A percentile compares a stretch with the other conserved stretches of the same genome.
Conservation (phyloP, 2,113 vertebrate genomes). For the Mesocricetus auratus region DNA sequence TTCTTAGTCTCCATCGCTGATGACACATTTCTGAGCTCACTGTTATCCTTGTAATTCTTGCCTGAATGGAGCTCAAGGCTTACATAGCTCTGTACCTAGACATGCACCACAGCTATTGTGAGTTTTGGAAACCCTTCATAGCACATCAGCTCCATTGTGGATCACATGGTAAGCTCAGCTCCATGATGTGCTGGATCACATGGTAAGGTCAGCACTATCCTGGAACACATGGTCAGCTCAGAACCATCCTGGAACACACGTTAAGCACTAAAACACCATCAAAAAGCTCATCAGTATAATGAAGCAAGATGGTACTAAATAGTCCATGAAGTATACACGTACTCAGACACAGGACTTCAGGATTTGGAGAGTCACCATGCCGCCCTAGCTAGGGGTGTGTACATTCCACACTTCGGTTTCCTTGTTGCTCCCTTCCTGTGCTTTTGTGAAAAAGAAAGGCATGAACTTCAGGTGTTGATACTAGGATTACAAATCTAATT, state of each 20-base stretch:
- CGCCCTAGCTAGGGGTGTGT: rapidly evolving
- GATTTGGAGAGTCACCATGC: no score
- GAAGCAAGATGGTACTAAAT: neutral
- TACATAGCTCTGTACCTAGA: no score
- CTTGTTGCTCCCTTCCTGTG: rapidly evolving
- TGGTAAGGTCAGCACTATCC: no score
- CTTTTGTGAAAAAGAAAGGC: neutral
- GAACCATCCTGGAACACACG: neutral
- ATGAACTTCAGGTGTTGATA: neutral
- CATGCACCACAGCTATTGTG: no score
- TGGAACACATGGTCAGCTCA: neutral
- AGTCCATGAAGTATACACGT: neutral
- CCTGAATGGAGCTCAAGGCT: neutral
- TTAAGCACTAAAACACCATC: neutral
- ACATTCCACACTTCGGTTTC: no score
- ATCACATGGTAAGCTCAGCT: no score
- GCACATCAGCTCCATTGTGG: no score
- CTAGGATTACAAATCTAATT: neutral
- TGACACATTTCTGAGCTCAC: neutral
- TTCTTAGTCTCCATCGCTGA: neutral
- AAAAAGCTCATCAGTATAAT: neutral
- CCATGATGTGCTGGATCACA: no score
- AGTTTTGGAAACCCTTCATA: no score
- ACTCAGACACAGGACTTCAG: neutral
- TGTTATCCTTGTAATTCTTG: neutral